Evolutionary conservation across 2,888 invertebrate species (phyloP), one percentile per base, ranked within the genome.

Genomic region (Bimastos eiseni): DNA sequence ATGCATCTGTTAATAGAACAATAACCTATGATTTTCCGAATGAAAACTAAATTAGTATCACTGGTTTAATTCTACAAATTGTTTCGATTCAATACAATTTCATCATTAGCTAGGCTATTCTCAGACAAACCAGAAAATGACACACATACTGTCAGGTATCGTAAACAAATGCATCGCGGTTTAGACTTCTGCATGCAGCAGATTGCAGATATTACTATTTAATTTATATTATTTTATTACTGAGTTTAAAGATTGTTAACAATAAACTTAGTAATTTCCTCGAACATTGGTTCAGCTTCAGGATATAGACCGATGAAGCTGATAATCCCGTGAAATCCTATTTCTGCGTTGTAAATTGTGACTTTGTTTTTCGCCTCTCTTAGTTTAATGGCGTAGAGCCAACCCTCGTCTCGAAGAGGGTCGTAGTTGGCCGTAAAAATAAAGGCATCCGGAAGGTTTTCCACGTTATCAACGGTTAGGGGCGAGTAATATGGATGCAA

Each of bases 391-490:
- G 90, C 90, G 49, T 90, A 90, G 5, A 90, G 89, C 30, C 30
- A 89, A 30, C 89, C 90, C 30, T 90, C 90, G 36, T 90, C 90
- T 34, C 90, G 49, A n/a, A 90, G 55, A n/a, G 55, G 34, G 55
- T 90, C 90, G 38, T 89, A 55, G 49, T 90, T 34, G 88, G 88
- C 37, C 34, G 89, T 89, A 30, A 88, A 49, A 2, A 90, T 34
- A 34, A 33, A 90, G 49, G 90, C 38, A 5, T 89, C 89, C 34
- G 90, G 90, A 13, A 90, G 90, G 19, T 49, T 49, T 41, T 34
- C 30, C 21, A 84, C 89, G 49, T 90, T n/a, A 37, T 88, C 49
- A 11, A 89, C 89, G 13, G 49, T 21, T n/a, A 90, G 84, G 33
- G 90, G 90, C 6, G 44, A 86, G 41, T n/a, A 36, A 84, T 90